Evolutionary conservation across 1,140 invertebrate genomes (phyloP).

Genomic region (Harpegnathos saltator): DNA sequence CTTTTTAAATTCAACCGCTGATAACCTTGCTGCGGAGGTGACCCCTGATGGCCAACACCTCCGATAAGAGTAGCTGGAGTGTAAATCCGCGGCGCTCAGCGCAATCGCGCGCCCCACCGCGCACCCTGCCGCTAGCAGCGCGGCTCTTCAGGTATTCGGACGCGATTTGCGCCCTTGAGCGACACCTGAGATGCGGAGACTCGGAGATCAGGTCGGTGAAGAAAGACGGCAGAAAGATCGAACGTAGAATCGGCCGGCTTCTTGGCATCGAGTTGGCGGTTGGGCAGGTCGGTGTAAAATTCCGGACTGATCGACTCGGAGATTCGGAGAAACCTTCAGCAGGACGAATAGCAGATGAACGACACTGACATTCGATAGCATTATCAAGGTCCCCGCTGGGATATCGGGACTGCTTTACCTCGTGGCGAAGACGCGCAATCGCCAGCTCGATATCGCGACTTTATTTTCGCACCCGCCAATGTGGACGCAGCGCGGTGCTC

Average conservation of each 20-base stretch:
- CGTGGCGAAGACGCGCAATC: background rate
- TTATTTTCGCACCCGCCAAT: slow-evolving; percentile 11
- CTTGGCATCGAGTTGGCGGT: too few species aligned
- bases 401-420: background rate
- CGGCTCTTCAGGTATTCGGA: background rate
- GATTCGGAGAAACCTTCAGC: background rate
- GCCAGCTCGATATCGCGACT: background rate
- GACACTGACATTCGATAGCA: too few species aligned
- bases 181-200: background rate
- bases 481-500: background rate
- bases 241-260: too few species aligned
- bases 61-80: slow-evolving; percentile 17
- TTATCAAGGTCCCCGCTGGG: too few species aligned
- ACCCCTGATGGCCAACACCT: slow-evolving; percentile 76
- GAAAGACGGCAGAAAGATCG: background rate
- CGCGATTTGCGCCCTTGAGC: too few species aligned
- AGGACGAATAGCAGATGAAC: background rate
- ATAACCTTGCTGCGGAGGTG: slow-evolving; percentile 81
- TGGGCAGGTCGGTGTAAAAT: too few species aligned
- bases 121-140: too few species aligned
- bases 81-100: background rate
- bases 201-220: background rate
- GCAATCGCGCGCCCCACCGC: background rate
- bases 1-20: slow-evolving; percentile 65
- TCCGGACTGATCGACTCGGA: background rate